phyloP scores from a whole-genome alignment of 53 echinoderm and acorn worm genomes.

The Antedon mediterranea region DNA sequence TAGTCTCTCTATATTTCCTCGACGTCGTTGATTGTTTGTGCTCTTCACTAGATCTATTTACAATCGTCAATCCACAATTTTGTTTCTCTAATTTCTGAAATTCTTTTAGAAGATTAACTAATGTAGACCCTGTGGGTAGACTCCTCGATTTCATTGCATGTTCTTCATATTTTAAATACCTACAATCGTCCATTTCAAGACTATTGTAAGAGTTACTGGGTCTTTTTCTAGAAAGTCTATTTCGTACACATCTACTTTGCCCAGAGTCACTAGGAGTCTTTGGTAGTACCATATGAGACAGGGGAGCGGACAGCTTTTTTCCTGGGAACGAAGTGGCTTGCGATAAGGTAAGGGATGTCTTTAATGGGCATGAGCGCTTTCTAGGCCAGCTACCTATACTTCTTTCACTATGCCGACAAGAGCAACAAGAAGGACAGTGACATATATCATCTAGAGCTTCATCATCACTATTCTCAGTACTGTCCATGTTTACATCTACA shows the following conservation, averaged over 20 bases:
- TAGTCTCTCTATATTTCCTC: no score
- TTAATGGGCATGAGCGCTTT: slow-evolving; percentile 74
- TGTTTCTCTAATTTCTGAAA: slow-evolving; percentile 1
- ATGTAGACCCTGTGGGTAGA: slow-evolving; percentile 32
- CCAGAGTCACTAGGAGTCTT: not conserved
- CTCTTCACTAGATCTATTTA: slow-evolving; percentile 13
- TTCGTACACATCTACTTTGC: not conserved
- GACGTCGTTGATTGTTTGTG: not conserved
- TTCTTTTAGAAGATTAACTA: not conserved
- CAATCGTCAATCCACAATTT: not conserved
- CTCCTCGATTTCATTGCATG: slow-evolving; percentile 32
- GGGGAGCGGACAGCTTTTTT: not conserved
- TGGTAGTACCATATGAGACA: slow-evolving; percentile 1
- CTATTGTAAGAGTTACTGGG: not conserved
- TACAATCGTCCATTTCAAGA: slow-evolving; percentile 9
- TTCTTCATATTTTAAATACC: slow-evolving; percentile 19
- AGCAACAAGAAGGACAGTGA: slow-evolving; percentile 95
- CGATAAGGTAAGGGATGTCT: slow-evolving; percentile 31
- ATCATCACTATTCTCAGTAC: not conserved
- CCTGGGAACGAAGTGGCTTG: slow-evolving; percentile 1
- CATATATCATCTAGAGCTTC: slow-evolving; percentile 22
- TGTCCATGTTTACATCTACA: slow-evolving; percentile 20
- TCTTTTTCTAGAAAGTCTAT: not conserved
- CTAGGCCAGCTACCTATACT: slow-evolving; percentile 83
- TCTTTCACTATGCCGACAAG: slow-evolving; percentile 49